phyloP scores from a whole-genome alignment of 2,888 invertebrate species.

The Drosophila trichaetosa region DNA sequence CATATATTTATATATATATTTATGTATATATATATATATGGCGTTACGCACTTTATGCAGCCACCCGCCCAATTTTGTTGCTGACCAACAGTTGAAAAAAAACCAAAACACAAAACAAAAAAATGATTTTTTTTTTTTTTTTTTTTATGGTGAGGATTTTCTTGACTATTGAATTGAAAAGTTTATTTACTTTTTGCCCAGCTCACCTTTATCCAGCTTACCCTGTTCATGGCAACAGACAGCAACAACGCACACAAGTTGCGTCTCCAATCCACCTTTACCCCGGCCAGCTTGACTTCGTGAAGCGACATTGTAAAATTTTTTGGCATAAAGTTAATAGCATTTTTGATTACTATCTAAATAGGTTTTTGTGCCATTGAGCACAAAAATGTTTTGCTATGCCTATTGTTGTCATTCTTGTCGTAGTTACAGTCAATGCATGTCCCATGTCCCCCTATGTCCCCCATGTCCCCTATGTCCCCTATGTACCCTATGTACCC shows the following conservation, averaged over 20 bases:
- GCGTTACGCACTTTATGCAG: constrained; percentile 15
- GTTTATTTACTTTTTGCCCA: constrained; percentile 58
- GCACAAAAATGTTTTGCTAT: constrained; percentile 64
- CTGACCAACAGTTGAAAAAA: constrained; percentile 9
- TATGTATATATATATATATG: not conserved
- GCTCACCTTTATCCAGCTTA: constrained; percentile 27
- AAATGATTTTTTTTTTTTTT: constrained; percentile 14
- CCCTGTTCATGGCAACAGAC: constrained; percentile 11
- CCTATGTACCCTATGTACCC: not conserved
- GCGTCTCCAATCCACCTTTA: constrained; percentile 4
- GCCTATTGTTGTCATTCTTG: constrained; percentile 39
- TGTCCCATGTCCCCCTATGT: not conserved
- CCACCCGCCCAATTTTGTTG: constrained; percentile 3
- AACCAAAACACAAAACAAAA: not conserved
- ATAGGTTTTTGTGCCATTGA: constrained; percentile 72
- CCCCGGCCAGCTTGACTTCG: constrained; percentile 1
- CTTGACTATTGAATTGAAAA: constrained; percentile 71
- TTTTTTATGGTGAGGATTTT: constrained; percentile 46
- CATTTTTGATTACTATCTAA: constrained; percentile 73
- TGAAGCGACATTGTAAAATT: constrained; percentile 63
- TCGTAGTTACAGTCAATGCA: constrained; percentile 44
- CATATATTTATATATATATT: not conserved
- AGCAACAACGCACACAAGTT: not conserved
- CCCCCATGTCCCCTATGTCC: not conserved
- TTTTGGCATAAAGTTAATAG: constrained; percentile 72